Evolutionary conservation across 2,113 vertebrate species (phyloP), one percentile per base, ranked within the genome.

Genomic region (Coreoperca whiteheadi): DNA sequence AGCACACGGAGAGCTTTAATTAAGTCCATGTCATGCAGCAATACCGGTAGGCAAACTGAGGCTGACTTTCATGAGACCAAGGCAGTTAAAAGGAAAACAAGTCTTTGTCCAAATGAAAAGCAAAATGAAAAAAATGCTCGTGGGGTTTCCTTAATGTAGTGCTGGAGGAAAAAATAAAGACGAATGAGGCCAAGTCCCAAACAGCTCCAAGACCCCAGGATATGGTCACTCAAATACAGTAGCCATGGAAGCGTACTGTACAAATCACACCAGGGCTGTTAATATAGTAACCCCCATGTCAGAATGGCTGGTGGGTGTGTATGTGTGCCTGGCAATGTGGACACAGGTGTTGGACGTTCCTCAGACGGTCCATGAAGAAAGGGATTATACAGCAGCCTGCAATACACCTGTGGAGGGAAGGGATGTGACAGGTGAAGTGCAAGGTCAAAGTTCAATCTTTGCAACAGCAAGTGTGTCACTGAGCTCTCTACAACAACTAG

Each of bases 311-410:
- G 46, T 79, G 7, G 15, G 11, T 88, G 63, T 86, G 39, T 46
- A 95, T 85, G 28, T 67, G 20, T 1, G 71, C 34, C 0, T 34
- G 85, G 82, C 98, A 99, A 51, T 87, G 92, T 0, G 98, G 96
- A 81, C 98, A 99, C 15, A 8, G 86, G 87, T 98, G 98, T 46
- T 93, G 81, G 86, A 97, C 93, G 16, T 96, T 95, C 85, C 93
- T 96, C 3, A 97, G 74, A 8, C 90, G 85, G 0, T 96, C 92
- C 43, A 95, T 34, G 11, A 87, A 96, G 91, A 99, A 98, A 0
- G 97, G 97, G 83, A 98, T 89, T 77, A 98, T 90, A 86, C 98
- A 99, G 91, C 97, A 97, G 74, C 98, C 97, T 0, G 50, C 85
- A 0, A 96, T 0, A 65, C 97, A 96, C 72, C 98, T 99, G 92